phyloP scores from a whole-genome alignment of 2,113 vertebrate genomes.

The Cryptomyrus ogoouensis region DNA sequence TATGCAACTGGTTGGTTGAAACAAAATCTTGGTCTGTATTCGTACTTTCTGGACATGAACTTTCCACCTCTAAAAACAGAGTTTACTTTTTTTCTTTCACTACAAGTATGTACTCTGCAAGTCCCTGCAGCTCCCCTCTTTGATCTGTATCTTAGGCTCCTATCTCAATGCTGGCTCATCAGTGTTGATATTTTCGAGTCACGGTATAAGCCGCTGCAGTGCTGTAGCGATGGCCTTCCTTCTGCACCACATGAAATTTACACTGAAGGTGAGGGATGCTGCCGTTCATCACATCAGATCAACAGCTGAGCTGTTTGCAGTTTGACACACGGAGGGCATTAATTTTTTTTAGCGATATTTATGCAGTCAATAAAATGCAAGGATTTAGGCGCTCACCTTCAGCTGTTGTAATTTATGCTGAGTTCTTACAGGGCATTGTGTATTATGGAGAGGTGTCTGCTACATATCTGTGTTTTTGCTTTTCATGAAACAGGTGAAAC shows the following conservation, averaged over 20 bases:
- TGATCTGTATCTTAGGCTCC: constrained; percentile 37
- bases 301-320: background rate
- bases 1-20: background rate
- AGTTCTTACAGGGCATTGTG: background rate
- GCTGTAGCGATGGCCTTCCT: constrained; percentile 65
- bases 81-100: background rate
- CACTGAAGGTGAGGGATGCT: constrained; percentile 60
- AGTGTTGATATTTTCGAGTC: constrained; percentile 66
- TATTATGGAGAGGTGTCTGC: background rate
- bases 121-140: background rate
- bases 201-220: constrained; percentile 71
- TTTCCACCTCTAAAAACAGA: background rate
- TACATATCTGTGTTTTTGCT: background rate
- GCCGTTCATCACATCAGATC: background rate
- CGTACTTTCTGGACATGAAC: background rate
- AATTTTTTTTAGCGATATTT: background rate
- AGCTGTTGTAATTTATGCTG: background rate
- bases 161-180: constrained; percentile 44
- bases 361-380: background rate
- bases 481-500: background rate
- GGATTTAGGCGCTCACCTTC: background rate
- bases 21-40: background rate
- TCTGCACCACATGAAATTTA: constrained; percentile 59
- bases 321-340: background rate
- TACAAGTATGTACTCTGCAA: background rate